Base-by-base conservation (phyloP, 2,888 invertebrate species). In the Diarsia brunnea region DNA sequence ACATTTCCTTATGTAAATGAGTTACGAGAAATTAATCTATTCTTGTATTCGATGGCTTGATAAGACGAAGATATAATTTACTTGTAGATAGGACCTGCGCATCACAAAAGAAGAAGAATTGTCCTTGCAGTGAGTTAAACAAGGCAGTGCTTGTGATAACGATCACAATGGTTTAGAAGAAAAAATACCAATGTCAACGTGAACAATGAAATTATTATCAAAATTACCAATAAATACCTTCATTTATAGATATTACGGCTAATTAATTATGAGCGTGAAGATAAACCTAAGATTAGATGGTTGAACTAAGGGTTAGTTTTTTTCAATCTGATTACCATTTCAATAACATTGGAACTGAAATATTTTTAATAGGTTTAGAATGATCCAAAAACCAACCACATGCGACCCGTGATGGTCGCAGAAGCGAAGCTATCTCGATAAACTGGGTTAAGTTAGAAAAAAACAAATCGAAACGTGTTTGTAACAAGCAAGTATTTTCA, bases 121-220 rank as follows among this genome's bases (percentile, higher is more conserved):
- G 19, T 27, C 11, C 43, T 21, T 16, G 14, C 19, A 21, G 38
- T 38, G 24, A 27, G 21, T 19, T 43, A 47, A 19, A 14, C 16
- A 11, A 38, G 19, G 77, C 7, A 19, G 3, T 43, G 16, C 27
- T n/a, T 27, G 21, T 27, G 16, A 73, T 4, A 24, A 24, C 16
- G 0, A 53, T 38, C 31, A n/a, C 31, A 16, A 47, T 21, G 19
- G 12, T 10, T 2, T 14, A 1, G 1, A 21, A 58, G 19, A 43
- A 16, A 31, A 5, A 19, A 4, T 16, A 55, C 53, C 53, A 38
- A 43, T 27, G 27, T 49, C 38, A n/a, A 24, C 12, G 12, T 66
- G 10, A 47, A 76, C 27, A 55, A n/a, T 43, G 27, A 75, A 21
- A 75, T 2, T 58, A 31, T 27, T 43, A 16, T 31, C 47, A 43